Evolutionary conservation across 2,113 vertebrate species (phyloP).

Genomic region (Pituophis catenifer): DNA sequence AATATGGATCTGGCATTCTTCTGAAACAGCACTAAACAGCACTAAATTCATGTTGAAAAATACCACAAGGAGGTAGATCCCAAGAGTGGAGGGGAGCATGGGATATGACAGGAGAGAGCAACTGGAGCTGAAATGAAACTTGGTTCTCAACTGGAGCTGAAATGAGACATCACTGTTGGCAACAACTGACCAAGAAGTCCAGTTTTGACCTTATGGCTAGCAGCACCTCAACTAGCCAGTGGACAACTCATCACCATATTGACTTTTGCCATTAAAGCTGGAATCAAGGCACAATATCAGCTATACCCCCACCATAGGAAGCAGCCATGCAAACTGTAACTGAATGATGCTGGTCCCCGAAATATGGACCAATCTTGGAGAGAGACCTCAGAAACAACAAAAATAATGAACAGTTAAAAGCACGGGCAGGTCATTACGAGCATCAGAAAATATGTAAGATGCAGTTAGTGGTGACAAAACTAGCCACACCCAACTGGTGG

Average conservation of each 20-base stretch:
- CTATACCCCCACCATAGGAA: not conserved
- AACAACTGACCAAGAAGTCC: not conserved
- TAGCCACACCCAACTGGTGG: not conserved
- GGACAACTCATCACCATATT: not conserved
- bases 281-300: not conserved
- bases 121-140: not conserved
- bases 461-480: not conserved
- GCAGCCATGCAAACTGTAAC: not conserved
- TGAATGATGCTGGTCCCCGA: not conserved
- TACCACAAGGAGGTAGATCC: not conserved
- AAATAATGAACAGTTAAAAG: not conserved
- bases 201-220: not conserved
- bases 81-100: not conserved
- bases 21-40: not conserved
- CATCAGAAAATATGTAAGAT: not conserved
- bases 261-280: not conserved
- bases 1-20: not conserved
- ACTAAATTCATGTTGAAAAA: not conserved
- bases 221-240: not conserved
- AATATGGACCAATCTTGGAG: not conserved
- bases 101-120: not conserved
- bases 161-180: not conserved
- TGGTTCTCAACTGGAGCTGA: not conserved
- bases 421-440: not conserved
- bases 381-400: not conserved